These are phyloP conservation scores for Scyliorhinus canicula DNA, from an alignment of 2,797 vertebrate species.

Conservation along the genomic window DNA sequence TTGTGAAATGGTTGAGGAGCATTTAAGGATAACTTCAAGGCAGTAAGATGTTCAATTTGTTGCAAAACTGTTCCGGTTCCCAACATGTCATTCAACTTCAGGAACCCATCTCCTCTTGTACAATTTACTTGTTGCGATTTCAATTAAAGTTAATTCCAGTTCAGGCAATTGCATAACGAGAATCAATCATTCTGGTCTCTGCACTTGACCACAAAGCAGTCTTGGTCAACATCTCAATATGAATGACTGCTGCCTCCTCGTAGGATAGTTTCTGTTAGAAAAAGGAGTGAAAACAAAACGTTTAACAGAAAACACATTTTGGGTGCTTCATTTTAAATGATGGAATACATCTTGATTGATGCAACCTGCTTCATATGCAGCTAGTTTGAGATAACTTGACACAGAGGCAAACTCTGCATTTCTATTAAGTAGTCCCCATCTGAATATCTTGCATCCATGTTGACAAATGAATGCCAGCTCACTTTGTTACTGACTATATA, in stretches of 20 bases:
- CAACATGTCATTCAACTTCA: neutral
- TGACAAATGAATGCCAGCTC: conserved; percentile 43
- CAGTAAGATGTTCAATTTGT: neutral
- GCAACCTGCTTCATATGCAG: neutral
- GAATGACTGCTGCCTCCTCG: neutral
- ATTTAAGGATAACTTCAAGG: neutral
- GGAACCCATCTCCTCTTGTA: neutral
- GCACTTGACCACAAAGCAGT: neutral
- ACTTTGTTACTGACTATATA: conserved; percentile 63
- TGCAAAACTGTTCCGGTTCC: neutral
- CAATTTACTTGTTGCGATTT: neutral
- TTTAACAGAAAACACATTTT: neutral
- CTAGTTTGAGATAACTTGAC: neutral
- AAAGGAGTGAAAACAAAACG: neutral
- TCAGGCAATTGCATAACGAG: neutral
- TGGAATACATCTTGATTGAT: neutral
- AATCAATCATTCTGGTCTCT: neutral
- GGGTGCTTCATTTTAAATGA: neutral
- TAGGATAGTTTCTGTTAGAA: neutral
- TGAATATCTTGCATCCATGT: neutral
- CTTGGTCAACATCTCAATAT: neutral
- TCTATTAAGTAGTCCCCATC: neutral
- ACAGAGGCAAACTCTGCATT: neutral
- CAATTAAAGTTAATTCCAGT: neutral
- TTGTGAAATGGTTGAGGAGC: neutral